A percentile compares a stretch with the other conserved stretches of the same genome.
These are phyloP conservation scores for Drosophila koepferae DNA, from an alignment of 2,888 invertebrate species.

Conservation along the genomic window DNA sequence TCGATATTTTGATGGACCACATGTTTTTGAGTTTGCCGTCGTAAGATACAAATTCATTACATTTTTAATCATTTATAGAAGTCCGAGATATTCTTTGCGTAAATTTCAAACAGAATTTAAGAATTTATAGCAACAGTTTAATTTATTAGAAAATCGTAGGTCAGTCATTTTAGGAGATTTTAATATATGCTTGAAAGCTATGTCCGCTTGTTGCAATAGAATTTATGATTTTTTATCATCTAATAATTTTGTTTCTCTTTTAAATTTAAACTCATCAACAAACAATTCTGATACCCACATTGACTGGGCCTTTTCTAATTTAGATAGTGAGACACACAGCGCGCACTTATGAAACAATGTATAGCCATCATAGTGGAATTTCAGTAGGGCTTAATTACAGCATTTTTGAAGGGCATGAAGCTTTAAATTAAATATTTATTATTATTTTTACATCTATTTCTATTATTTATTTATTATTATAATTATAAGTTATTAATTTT, in stretches of 20 bases:
- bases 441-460: rapidly evolving
- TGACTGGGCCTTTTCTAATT: not conserved
- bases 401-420: not conserved
- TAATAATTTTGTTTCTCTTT: not conserved
- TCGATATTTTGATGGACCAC: not conserved
- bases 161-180: not conserved
- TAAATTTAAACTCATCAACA: not conserved
- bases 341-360: not conserved
- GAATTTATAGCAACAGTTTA: not conserved
- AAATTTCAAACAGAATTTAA: not conserved
- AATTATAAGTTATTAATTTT: no score
- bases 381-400: not conserved
- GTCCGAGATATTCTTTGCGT: not conserved
- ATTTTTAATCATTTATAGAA: not conserved
- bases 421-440: no score
- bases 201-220: not conserved
- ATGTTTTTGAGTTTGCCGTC: not conserved
- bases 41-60: not conserved
- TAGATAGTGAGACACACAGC: no score
- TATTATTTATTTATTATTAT: no score
- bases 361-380: not conserved
- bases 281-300: no score
- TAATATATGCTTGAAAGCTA: not conserved
- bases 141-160: not conserved
- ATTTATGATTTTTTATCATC: not conserved